Conservation (phyloP, 2,797 vertebrate genomes). For the Chloroceryle inda region DNA sequence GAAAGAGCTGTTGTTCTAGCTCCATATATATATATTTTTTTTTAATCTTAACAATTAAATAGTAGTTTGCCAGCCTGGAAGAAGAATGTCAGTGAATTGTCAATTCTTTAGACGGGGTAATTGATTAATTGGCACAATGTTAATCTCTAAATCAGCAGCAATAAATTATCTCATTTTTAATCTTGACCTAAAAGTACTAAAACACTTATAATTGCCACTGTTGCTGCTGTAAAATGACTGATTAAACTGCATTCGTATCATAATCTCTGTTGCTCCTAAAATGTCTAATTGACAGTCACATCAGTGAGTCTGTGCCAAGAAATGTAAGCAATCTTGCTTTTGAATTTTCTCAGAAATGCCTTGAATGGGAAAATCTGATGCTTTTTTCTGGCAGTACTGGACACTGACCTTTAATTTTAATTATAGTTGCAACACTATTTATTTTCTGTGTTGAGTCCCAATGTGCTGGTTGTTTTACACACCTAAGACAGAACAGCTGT, state of each 20-base stretch:
- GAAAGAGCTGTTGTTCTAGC: slow-evolving; percentile 15
- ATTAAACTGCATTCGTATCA: slow-evolving; percentile 64
- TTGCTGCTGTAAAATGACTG: slow-evolving; percentile 65
- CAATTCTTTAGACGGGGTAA: slow-evolving; percentile 73
- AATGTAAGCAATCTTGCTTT: neutral
- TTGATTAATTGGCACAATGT: slow-evolving; percentile 80
- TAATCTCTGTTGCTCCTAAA: slow-evolving; percentile 66
- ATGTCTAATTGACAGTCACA: slow-evolving; percentile 29
- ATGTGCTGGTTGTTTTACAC: neutral
- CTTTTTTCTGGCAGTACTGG: neutral
- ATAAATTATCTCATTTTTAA: slow-evolving; percentile 78
- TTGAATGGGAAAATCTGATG: neutral
- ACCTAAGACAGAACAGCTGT: neutral
- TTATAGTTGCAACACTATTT: neutral
- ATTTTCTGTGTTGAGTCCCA: neutral
- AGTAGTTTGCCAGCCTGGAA: slow-evolving; percentile 71
- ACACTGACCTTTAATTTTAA: neutral
- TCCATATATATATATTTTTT: neutral
- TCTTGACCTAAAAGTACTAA: slow-evolving; percentile 78
- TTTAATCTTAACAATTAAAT: slow-evolving; percentile 30
- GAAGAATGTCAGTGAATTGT: slow-evolving; percentile 79
- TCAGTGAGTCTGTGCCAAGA: slow-evolving; percentile 30
- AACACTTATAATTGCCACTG: slow-evolving; percentile 70
- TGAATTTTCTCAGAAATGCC: neutral
- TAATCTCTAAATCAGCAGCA: slow-evolving; percentile 80